phyloP scores from a whole-genome alignment of 2,113 vertebrate genomes.

The Sander lucioperca region DNA sequence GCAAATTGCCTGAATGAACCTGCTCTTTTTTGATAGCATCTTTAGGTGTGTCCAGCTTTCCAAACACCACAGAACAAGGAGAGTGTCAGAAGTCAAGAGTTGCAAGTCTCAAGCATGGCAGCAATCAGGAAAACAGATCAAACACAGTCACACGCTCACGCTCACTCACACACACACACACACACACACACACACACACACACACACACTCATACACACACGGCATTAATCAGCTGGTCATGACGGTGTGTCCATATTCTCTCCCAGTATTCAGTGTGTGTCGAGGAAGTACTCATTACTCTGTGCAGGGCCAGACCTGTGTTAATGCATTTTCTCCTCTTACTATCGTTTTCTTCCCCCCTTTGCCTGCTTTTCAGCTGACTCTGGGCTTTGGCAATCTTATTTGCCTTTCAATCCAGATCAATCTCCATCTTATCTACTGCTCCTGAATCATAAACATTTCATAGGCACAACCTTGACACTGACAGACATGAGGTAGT shows the following conservation, averaged over 20 bases:
- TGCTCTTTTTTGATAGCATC: constrained; percentile 7
- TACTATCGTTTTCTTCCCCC: constrained; percentile 36
- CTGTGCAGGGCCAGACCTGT: constrained; percentile 65
- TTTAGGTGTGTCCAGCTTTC: background rate
- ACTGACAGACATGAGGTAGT: constrained; percentile 48
- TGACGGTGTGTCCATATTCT: constrained; percentile 55
- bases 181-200: constrained; percentile 28
- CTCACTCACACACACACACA: background rate
- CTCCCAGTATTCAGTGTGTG: constrained; percentile 53
- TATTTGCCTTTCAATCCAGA: constrained; percentile 81
- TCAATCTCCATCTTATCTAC: constrained; percentile 79
- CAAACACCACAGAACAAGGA: constrained; percentile 13
- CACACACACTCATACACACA: constrained; percentile 22
- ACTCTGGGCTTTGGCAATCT: constrained; percentile 75
- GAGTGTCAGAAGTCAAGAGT: constrained; percentile 20
- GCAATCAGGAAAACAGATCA: constrained; percentile 37
- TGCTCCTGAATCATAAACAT: constrained; percentile 80
- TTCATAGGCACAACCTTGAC: constrained; percentile 76
- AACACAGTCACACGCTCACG: constrained; percentile 34
- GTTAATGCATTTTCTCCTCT: constrained; percentile 78
- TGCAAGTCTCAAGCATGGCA: constrained; percentile 24
- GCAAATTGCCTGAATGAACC: constrained; percentile 6
- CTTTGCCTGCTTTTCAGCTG: constrained; percentile 74
- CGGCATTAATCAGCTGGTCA: constrained; percentile 51
- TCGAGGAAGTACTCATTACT: constrained; percentile 71